Evolutionary conservation across 1,140 invertebrate genomes (phyloP), one percentile per base, ranked within the genome.

Genomic region (Helicoverpa armigera): DNA sequence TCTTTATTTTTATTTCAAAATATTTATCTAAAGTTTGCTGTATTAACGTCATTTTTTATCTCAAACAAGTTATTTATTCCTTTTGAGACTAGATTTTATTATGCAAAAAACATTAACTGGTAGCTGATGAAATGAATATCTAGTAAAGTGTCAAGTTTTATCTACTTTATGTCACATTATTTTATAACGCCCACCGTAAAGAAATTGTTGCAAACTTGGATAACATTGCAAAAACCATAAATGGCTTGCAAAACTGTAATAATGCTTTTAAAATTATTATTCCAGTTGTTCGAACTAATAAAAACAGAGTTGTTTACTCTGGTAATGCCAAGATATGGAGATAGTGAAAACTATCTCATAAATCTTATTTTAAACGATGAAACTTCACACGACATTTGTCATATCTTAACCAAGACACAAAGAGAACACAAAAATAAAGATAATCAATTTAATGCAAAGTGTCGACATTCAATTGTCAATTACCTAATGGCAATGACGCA

Each of bases 381-480:
- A 43, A 43, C 35, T 7, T 1, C 5, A 43, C 3, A 43, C 35
- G 35, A 35, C 7, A 35, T 35, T 35, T 35, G 7, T 35, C 35
- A 3, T 3, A 35, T 2, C 3, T 35, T 35, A 35, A 43, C 5
- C 35, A 23, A 1, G 23, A 23, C 23, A 23, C 2, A 23, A 23
- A 23, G 23, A 23, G 23, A n/a, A n/a, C n/a, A n/a, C 23, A 23
- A 23, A 23, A 23, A 23, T 23, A 23, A 23, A 23, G 23, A 23
- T 48, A 50, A 16, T 23, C 43, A 43, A 69, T 12, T 23, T 69
- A 50, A 69, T 23, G 18, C 18, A 69, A 13, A 11, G 35, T 69
- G 65, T 69, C 65, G 65, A 69, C 43, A 69, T 69, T 50, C 43
- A 69, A 69, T 69, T 69, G 65, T 23, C 43, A 50, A 54, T 53